Evolutionary conservation across 2,113 vertebrate species (phyloP), one percentile per base, ranked within the genome.

Genomic region (Apodemus sylvaticus): DNA sequence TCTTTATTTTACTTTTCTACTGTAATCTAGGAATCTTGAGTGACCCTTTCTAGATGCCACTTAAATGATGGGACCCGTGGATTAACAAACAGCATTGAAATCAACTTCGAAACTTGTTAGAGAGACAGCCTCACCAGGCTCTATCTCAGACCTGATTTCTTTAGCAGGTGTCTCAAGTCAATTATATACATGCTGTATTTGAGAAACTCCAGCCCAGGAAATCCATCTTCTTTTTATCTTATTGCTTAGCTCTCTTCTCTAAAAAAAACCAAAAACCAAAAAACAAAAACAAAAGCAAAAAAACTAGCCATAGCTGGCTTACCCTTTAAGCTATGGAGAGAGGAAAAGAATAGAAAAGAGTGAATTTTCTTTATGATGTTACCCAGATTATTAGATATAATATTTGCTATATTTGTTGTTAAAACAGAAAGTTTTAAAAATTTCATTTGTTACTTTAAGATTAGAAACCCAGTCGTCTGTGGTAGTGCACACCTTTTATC

Each of bases 261-360:
- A 58, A 81, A 10, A 76, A 17, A 0, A 0, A n/a, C n/a, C n/a
- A n/a, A n/a, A n/a, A n/a, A n/a, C n/a, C n/a, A n/a, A n/a, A n/a
- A n/a, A n/a, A n/a, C n/a, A n/a, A n/a, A n/a, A n/a, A n/a, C n/a
- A n/a, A n/a, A n/a, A n/a, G n/a, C n/a, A n/a, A n/a, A n/a, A n/a
- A n/a, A n/a, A n/a, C n/a, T 22, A 31, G 64, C 8, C 36, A 26
- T 91, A 89, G 29, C 53, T 64, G 58, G n/a, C 31, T 66, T 83
- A 19, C 8, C 19, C 77, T 53, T 94, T 92, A 31, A 85, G 62
- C 55, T 55, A 29, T 70, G 22, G 62, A 2, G 48, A 93, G 14
- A 77, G 36, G 79, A 51, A 79, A 62, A 70, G 19, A n/a, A 26
- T 39, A 89, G 73, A 70, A 96, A 96, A 77, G 73, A 53, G 53